These are phyloP conservation scores for Sphaerophoria rueppellii DNA, from an alignment of 2,888 invertebrate species.

Conservation along the genomic window DNA sequence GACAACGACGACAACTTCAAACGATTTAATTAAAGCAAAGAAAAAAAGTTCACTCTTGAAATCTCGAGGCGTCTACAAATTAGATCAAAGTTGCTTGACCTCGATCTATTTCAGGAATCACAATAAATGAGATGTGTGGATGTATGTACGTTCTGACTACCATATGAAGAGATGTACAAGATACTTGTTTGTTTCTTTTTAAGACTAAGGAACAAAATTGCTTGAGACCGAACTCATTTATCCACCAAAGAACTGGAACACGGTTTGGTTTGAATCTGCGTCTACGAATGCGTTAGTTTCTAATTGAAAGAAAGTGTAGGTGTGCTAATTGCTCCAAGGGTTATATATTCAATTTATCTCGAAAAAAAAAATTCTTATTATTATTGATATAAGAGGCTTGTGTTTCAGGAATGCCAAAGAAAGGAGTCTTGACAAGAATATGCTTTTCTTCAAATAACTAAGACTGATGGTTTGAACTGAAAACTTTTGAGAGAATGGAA, in stretches of 20 bases:
- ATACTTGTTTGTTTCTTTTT: conserved; percentile 29
- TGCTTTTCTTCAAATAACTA: no score
- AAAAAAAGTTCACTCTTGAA: conserved; percentile 13
- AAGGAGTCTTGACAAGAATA: no score
- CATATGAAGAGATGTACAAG: conserved; percentile 39
- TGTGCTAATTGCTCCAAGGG: not conserved
- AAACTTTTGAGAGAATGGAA: no score
- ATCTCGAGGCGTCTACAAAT: conserved; percentile 44
- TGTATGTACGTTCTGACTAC: conserved; percentile 19
- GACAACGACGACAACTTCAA: not conserved
- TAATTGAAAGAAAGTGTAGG: not conserved
- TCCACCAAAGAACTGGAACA: conserved; percentile 41
- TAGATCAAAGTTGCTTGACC: conserved; percentile 71
- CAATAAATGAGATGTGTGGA: conserved; percentile 39
- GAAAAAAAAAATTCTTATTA: not conserved
- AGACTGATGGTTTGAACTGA: no score
- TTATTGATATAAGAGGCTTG: no score
- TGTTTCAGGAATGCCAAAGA: no score
- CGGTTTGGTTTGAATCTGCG: conserved; percentile 27
- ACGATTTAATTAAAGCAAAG: conserved; percentile 26
- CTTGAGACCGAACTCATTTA: conserved; percentile 44
- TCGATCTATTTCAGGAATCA: conserved; percentile 67
- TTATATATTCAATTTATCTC: no score
- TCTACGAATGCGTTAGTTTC: not conserved
- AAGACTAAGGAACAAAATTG: conserved; percentile 1